Evolutionary conservation across 2,113 vertebrate genomes (phyloP), one percentile per base, ranked within the genome.

Genomic region (Semnornis frantzii): DNA sequence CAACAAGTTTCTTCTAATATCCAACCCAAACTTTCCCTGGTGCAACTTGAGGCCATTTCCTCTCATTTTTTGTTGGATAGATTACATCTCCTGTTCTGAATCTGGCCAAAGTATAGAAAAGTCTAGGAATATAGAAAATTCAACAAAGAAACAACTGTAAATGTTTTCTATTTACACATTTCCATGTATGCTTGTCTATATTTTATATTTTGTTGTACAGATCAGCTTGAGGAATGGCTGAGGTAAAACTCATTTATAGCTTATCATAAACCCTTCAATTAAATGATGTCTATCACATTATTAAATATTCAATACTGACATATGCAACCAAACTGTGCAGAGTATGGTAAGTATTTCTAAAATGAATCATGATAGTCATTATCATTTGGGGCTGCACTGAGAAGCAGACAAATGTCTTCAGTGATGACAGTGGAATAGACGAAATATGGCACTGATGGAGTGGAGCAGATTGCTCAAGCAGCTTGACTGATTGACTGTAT

Each of bases 381-480:
- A 87, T 66, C 42, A 93, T 81, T 93, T 91, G 81, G 33, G 25
- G n/a, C 20, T 88, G 18, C 48, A 68, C n/a, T 71, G 68, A 79
- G 57, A 90, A 75, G 63, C 71, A 14, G 60, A 54, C 69, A 77
- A 81, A 92, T 84, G 10, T 78, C 25, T 88, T 74, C 37, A 52
- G 30, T 34, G 65, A 88, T 75, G 69, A 54, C n/a, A 88, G 46
- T 74, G 65, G 54, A 85, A 81, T 5, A 94, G 76, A 90, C 37
- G 90, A 91, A 95, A 93, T 77, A 81, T 93, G 79, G 87, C 87
- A 71, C 75, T 74, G 82, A 71, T 60, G 33, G 69, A 90, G 31
- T 77, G 31, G n/a, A 95, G 69, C 90, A 95, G 80, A 93, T 88
- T 96, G 90, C 54, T 92, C 73, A 74, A 91, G 48, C 90, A 94